These are phyloP conservation scores for Lates calcarifer DNA, from an alignment of 2,113 vertebrate species.

Conservation along the genomic window DNA sequence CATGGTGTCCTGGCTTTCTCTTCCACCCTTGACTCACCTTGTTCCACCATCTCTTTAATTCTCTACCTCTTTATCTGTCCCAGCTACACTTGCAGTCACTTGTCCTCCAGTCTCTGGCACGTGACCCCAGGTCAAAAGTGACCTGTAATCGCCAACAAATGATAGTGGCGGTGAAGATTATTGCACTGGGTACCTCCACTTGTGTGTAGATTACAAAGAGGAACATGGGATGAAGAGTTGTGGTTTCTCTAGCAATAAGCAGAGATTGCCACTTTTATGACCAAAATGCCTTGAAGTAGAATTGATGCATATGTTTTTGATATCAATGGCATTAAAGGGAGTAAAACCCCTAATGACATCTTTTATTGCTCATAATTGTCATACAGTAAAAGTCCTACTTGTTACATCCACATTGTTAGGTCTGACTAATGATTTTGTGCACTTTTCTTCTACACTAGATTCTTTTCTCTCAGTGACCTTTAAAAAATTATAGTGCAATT, in stretches of 20 bases:
- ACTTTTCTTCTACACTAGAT: not conserved
- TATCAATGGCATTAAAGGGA: not conserved
- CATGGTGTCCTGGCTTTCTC: slow-evolving; percentile 25
- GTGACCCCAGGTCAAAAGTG: slow-evolving; percentile 14
- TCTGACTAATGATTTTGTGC: slow-evolving; percentile 3
- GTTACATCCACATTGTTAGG: not conserved
- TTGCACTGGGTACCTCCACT: not conserved
- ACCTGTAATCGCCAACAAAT: slow-evolving; percentile 10
- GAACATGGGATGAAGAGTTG: not conserved
- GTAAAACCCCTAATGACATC: not conserved
- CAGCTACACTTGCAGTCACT: slow-evolving; percentile 7
- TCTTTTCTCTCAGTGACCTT: slow-evolving; percentile 37
- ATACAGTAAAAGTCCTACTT: not conserved
- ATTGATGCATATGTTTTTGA: not conserved
- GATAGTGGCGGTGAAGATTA: not conserved
- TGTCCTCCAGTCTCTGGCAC: slow-evolving; percentile 20
- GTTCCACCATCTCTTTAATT: slow-evolving; percentile 38
- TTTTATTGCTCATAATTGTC: not conserved
- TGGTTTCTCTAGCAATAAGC: not conserved
- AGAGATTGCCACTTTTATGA: not conserved
- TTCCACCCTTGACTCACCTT: slow-evolving; percentile 5
- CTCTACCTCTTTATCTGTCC: slow-evolving; percentile 9
- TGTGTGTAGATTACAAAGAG: not conserved
- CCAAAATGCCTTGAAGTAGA: not conserved
- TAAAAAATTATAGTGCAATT: slow-evolving; percentile 13